phyloP scores from a whole-genome alignment of 2,113 vertebrate species.

The Antechinus flavipes region DNA sequence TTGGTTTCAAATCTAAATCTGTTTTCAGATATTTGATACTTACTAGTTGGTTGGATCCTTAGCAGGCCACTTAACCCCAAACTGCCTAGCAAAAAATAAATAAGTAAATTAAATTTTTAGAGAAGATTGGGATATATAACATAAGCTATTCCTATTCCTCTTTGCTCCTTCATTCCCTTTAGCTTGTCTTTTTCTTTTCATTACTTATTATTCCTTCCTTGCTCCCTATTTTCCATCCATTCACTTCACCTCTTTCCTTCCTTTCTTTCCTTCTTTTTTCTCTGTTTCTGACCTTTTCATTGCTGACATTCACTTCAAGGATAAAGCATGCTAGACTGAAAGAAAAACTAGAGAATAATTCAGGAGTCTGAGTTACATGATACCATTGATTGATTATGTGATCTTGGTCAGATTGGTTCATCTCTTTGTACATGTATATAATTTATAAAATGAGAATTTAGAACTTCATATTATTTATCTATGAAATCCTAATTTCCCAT shows the following conservation, averaged over 20 bases:
- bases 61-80: too few species aligned
- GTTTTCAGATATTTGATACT: too few species aligned
- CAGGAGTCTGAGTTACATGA: not conserved
- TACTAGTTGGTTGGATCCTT: too few species aligned
- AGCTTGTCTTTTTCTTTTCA: not conserved
- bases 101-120: not conserved
- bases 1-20: too few species aligned
- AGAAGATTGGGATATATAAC: not conserved
- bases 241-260: not conserved
- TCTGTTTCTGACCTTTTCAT: not conserved
- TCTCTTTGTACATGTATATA: not conserved
- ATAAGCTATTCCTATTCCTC: not conserved
- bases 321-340: not conserved
- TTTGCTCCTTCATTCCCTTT: not conserved
- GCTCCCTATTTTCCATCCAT: too few species aligned
- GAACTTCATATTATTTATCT: not conserved
- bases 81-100: too few species aligned
- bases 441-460: not conserved
- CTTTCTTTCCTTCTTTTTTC: not conserved
- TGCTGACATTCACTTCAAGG: not conserved
- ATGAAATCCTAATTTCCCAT: not conserved
- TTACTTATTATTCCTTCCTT: not conserved
- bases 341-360: not conserved
- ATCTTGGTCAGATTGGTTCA: not conserved
- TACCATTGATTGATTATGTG: not conserved